Evolutionary conservation across 2,113 vertebrate genomes (phyloP).

Genomic region (Ardeotis arabs): DNA sequence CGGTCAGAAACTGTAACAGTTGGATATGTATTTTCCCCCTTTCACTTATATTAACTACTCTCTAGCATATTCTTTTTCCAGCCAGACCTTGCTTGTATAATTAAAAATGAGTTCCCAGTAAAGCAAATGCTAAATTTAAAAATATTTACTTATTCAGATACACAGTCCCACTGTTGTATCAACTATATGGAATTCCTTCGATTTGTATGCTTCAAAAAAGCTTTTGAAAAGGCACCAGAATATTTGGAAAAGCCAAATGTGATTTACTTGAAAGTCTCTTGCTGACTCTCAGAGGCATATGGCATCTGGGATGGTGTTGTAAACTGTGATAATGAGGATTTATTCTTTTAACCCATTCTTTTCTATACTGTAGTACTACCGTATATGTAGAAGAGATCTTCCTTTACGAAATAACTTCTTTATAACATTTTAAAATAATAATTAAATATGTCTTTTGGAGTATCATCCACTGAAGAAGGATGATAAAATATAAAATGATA

Average conservation of each 20-base stretch:
- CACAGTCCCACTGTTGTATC: not conserved
- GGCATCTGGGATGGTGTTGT: not conserved
- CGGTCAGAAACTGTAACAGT: slow-evolving; percentile 84
- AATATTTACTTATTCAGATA: not conserved
- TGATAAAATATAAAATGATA: not conserved
- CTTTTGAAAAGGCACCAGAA: not conserved
- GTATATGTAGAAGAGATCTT: not conserved
- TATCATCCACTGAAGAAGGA: not conserved
- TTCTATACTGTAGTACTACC: not conserved
- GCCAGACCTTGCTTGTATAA: not conserved
- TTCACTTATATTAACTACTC: not conserved
- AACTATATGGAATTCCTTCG: not conserved
- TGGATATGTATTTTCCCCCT: not conserved
- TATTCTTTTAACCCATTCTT: slow-evolving; percentile 49
- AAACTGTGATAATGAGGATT: slow-evolving; percentile 40
- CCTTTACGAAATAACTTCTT: not conserved
- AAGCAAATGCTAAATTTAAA: not conserved
- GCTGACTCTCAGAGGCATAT: not conserved
- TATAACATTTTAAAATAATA: not conserved
- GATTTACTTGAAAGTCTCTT: not conserved
- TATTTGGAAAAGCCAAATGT: not conserved
- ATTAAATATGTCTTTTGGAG: not conserved
- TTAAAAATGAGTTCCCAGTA: not conserved
- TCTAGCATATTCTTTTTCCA: not conserved
- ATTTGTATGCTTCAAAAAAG: not conserved